Base-by-base conservation (phyloP, 2,888 invertebrate species). In the Drosophila picticornis region DNA sequence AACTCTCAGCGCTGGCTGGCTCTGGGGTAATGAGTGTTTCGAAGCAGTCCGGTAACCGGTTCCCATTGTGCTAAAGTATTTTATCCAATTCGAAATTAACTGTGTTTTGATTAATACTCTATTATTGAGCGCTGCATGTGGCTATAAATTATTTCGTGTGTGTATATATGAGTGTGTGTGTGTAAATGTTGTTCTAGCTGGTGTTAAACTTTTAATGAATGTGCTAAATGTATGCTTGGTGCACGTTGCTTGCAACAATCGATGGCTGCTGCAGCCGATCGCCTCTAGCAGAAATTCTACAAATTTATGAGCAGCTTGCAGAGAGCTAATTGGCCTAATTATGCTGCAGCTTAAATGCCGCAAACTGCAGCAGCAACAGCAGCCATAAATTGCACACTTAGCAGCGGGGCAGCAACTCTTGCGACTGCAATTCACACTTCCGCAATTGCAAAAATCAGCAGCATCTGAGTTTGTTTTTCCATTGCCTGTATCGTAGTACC, bases 91-190 rank as follows among this genome's bases (percentile, higher is more conserved):
- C 80, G 70, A 87, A 83, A 87, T 87, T 83, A 87, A 87, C 86
- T 83, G 89, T 89, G 87, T 81, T 84, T 86, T 86, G 83, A 88
- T 86, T 88, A 86, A 86, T 87, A 83, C 83, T 50, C 83, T 74
- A 87, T 86, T 88, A 88, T 86, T 84, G 79, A 67, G 53, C 84
- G 66, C 89, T 80, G 81, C 87, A 86, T 88, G 89, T 68, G 77
- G 69, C 83, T 73, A 76, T 75, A 75, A 76, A 83, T 76, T 74
- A 78, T 46, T 38, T 66, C 32, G 11, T 32, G 46, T 48, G 31
- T 25, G n/a, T 25, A 38, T 16, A 16, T 34, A 16, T 50, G 9
- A 32, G n/a, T 29, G 13, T 34, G 31, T 46, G 32, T 59, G 57
- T 50, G 58, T 34, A 32, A 58, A 62, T 56, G 52, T 46, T 52